Conservation (phyloP, 2,888 invertebrate genomes). For the Drosophila macrothrix region DNA sequence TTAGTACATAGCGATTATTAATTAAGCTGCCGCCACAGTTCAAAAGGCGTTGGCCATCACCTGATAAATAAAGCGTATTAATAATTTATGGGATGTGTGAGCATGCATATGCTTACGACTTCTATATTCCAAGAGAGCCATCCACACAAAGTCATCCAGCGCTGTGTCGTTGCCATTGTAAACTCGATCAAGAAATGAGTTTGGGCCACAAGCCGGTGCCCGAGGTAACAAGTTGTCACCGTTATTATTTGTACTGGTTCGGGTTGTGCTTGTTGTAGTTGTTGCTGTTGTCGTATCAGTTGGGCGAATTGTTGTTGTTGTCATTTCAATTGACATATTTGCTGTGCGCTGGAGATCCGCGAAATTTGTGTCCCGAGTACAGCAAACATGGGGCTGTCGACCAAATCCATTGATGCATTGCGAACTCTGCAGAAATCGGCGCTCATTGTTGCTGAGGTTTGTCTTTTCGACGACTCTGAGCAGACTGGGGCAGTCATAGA, state of each 20-base stretch:
- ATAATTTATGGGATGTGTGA: background rate
- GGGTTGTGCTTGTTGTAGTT: conserved; percentile 6
- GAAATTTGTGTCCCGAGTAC: conserved; percentile 73
- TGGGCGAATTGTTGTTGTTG: conserved; percentile 16
- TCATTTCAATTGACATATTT: background rate
- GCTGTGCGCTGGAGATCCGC: conserved; percentile 5
- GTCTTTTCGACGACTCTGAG: conserved; percentile 61
- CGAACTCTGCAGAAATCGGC: conserved; percentile 75
- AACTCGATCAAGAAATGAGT: conserved; percentile 86
- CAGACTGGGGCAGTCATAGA: conserved; percentile 81
- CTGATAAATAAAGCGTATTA: conserved; percentile 41
- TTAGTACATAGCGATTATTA: conserved; percentile 87
- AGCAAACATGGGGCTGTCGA: conserved; percentile 80
- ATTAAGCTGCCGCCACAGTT: conserved; percentile 91
- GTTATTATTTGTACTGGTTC: conserved; percentile 40
- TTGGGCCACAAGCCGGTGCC: conserved; percentile 80
- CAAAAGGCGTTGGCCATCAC: conserved; percentile 57
- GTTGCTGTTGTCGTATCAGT: conserved; percentile 3
- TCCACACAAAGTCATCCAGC: conserved; percentile 90
- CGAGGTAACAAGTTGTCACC: conserved; percentile 74
- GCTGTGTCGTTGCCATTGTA: conserved; percentile 88
- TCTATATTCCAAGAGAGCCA: conserved; percentile 88
- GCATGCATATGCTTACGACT: conserved; percentile 86
- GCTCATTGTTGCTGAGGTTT: conserved; percentile 51
- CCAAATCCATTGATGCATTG: conserved; percentile 79